Percentiles rank a stretch among this genome's conserved stretches.
Conservation (phyloP, 2,113 vertebrate species). For the Ia io region DNA sequence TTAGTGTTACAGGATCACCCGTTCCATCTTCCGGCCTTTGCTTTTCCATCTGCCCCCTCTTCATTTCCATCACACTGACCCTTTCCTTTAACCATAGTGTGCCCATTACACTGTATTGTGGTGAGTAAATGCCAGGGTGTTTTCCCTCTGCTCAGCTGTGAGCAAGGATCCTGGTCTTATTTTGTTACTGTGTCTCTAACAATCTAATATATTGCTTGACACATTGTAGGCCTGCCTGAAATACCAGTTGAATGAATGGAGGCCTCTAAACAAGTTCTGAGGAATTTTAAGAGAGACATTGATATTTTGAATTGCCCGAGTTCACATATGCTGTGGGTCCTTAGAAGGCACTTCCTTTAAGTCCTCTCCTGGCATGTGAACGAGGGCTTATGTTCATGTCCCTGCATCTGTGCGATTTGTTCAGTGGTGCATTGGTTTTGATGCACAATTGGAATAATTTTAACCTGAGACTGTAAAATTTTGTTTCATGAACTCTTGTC, state of each 20-base stretch:
- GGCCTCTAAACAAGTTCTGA: background rate
- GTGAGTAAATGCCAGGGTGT: background rate
- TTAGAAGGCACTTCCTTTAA: background rate
- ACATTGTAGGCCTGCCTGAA: background rate
- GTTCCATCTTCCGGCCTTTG: background rate
- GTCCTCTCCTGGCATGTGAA: background rate
- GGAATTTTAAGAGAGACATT: background rate
- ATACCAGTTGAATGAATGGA: background rate
- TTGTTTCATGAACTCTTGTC: background rate
- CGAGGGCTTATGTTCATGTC: background rate
- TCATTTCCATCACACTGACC: background rate
- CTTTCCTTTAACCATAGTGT: background rate
- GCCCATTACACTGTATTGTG: background rate
- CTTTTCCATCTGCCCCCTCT: background rate
- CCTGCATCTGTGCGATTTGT: background rate
- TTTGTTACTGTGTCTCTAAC: background rate
- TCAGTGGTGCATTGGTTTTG: background rate
- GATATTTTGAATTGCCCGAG: background rate
- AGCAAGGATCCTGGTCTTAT: background rate
- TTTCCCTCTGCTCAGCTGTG: background rate
- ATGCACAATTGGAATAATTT: background rate
- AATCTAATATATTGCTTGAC: background rate
- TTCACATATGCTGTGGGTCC: background rate
- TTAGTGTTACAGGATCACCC: background rate
- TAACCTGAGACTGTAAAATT: background rate